Conservation (phyloP, 2,113 vertebrate genomes). For the Chlorodrepanis virens region DNA sequence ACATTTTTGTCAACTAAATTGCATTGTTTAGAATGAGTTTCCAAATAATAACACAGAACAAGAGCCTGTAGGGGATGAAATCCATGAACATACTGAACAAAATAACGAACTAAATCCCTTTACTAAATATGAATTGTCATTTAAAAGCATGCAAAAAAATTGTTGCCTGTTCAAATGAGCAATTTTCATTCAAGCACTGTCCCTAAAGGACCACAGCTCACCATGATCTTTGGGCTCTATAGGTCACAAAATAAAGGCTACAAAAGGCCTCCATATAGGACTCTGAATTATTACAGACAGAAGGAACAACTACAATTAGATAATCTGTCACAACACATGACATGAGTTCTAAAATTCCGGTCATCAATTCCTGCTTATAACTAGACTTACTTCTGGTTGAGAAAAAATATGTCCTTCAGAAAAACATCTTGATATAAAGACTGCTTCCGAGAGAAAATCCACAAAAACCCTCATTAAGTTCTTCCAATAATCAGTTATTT, state of each 20-base stretch:
- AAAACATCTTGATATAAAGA: background rate
- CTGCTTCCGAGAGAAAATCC: background rate
- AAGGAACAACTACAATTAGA: background rate
- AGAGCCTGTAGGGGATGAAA: slow-evolving; percentile 79
- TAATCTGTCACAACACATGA: background rate
- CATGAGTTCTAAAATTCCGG: background rate
- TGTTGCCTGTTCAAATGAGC: background rate
- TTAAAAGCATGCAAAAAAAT: background rate
- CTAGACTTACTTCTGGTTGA: background rate
- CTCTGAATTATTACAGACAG: background rate
- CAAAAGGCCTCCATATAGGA: background rate
- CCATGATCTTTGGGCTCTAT: background rate
- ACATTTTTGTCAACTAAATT: slow-evolving; percentile 86
- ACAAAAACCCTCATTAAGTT: background rate
- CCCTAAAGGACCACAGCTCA: background rate
- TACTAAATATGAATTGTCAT: background rate
- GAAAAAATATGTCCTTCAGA: background rate
- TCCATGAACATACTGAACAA: background rate
- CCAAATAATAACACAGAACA: slow-evolving; percentile 92
- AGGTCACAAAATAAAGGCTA: background rate
- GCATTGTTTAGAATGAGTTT: slow-evolving; percentile 81
- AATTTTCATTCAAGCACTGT: background rate
- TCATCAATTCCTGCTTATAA: background rate
- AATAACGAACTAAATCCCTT: background rate
- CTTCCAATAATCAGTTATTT: background rate